phyloP scores from a whole-genome alignment of 2,888 invertebrate species.

The Acrobasis suavella region DNA sequence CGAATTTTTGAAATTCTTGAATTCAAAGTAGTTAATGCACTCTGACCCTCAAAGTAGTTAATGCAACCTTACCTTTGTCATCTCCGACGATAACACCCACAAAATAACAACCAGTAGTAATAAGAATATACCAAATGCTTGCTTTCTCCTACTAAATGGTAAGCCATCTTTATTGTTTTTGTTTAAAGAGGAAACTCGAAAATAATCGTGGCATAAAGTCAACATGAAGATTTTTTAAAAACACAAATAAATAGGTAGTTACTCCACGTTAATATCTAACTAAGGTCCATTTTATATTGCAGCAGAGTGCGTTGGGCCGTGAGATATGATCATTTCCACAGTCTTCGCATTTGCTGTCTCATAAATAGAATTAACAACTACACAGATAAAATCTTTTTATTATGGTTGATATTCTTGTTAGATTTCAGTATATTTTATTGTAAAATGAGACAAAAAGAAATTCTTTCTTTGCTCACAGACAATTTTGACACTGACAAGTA shows the following conservation, averaged over 20 bases:
- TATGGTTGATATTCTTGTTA: background rate
- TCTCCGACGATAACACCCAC: slow-evolving; percentile 97
- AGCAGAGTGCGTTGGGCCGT: slow-evolving; percentile 8
- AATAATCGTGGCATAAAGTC: slow-evolving; percentile 79
- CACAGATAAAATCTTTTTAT: background rate
- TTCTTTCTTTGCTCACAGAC: background rate
- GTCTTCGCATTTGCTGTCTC: background rate
- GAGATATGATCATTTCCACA: background rate
- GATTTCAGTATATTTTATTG: background rate
- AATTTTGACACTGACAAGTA: no score
- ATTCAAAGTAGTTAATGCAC: background rate
- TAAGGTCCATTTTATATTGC: slow-evolving; percentile 36
- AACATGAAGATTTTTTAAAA: slow-evolving; percentile 64
- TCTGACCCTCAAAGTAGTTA: background rate
- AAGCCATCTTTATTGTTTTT: slow-evolving; percentile 68
- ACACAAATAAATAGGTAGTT: slow-evolving; percentile 13
- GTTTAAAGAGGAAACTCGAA: slow-evolving; percentile 64
- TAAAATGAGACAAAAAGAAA: slow-evolving; percentile 3
- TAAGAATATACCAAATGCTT: slow-evolving; percentile 92
- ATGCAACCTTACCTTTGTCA: slow-evolving; percentile 90
- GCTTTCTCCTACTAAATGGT: slow-evolving; percentile 70
- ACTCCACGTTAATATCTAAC: slow-evolving; percentile 22
- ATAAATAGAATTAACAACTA: background rate
- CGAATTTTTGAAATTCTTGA: background rate
- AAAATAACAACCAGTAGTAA: slow-evolving; percentile 95